Conservation (phyloP, 2,113 vertebrate genomes). For the Lepisosteus osseus region DNA sequence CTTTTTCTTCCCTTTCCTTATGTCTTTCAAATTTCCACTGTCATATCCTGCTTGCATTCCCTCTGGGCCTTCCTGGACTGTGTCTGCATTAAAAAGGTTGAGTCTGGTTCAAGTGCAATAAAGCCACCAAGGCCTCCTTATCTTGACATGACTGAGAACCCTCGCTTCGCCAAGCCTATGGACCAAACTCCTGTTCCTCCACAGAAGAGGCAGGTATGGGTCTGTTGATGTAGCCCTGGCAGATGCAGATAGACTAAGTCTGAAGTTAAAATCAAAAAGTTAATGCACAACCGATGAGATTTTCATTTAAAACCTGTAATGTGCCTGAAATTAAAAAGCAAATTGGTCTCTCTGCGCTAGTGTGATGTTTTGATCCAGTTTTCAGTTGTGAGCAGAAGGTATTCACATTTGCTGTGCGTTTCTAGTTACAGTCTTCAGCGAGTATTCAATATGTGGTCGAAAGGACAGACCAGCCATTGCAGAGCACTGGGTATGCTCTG, state of each 20-base stretch:
- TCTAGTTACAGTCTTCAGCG: conserved; percentile 74
- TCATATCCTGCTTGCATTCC: conserved; percentile 32
- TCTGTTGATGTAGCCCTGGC: conserved; percentile 3
- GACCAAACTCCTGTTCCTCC: conserved; percentile 64
- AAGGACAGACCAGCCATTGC: conserved; percentile 56
- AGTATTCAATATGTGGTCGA: conserved; percentile 65
- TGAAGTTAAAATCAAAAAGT: no score
- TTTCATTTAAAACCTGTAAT: no score
- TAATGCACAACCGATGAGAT: no score
- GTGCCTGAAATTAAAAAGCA: no score
- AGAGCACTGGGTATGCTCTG: conserved; percentile 46
- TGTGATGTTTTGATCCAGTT: no score
- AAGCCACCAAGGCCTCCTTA: conserved; percentile 51
- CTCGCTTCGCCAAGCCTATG: conserved; percentile 62
- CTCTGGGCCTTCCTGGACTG: conserved; percentile 26
- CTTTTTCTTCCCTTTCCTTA: conserved; percentile 25
- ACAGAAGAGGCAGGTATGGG: conserved; percentile 81
- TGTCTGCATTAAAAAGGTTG: conserved; percentile 41
- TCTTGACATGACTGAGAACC: conserved; percentile 58
- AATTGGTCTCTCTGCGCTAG: no score
- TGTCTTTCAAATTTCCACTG: conserved; percentile 20
- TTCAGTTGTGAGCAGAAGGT: no score
- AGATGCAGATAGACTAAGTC: no score
- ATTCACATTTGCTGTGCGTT: conserved; percentile 62
- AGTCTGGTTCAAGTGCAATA: conserved; percentile 38